phyloP scores from a whole-genome alignment of 2,113 vertebrate species.

The Ivindomyrus marchei region DNA sequence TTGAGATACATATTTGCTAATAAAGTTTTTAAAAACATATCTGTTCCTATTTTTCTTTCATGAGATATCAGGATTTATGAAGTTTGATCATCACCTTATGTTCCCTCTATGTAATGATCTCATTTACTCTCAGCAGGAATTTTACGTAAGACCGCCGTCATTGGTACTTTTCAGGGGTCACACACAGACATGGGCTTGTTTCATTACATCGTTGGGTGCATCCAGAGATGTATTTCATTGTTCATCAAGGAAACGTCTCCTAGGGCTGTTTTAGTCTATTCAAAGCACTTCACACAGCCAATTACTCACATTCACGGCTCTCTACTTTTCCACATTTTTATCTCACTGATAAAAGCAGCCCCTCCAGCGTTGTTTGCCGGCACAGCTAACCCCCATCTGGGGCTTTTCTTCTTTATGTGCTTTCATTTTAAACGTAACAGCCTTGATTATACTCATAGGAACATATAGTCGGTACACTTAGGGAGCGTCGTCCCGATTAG shows the following conservation, averaged over 20 bases:
- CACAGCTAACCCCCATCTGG: background rate
- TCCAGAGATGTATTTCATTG: background rate
- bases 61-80: background rate
- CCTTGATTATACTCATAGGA: background rate
- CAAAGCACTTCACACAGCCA: background rate
- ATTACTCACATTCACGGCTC: background rate
- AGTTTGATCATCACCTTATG: background rate
- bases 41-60: background rate
- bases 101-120: background rate
- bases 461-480: background rate
- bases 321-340: background rate
- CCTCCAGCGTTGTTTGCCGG: background rate
- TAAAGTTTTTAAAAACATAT: conserved; percentile 26
- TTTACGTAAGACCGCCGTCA: background rate
- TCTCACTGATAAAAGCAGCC: background rate
- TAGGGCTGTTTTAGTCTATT: background rate
- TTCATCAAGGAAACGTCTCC: background rate
- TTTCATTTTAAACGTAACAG: background rate
- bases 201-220: background rate
- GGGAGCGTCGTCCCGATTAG: conserved; percentile 33
- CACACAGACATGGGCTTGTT: background rate
- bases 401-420: background rate
- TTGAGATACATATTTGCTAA: conserved; percentile 60
- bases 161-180: background rate
- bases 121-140: background rate